These are phyloP conservation scores for Tachystola acroxantha DNA, from an alignment of 2,888 invertebrate species.

Conservation along the genomic window DNA sequence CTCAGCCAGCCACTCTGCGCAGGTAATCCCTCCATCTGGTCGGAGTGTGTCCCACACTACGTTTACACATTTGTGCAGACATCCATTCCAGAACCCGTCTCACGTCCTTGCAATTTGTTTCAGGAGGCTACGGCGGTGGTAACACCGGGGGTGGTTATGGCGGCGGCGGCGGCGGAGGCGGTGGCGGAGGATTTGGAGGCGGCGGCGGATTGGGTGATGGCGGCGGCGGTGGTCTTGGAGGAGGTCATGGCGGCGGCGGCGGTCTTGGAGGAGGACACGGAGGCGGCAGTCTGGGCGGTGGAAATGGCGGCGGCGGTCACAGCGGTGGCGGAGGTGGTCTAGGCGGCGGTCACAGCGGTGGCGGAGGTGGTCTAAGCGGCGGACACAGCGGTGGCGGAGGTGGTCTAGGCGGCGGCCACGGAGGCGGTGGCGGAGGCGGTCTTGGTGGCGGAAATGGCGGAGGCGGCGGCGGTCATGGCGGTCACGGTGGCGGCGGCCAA, in stretches of 20 bases:
- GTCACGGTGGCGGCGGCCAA: slow-evolving; percentile 9
- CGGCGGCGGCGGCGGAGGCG: slow-evolving; percentile 11
- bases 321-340: neutral
- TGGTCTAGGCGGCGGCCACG: slow-evolving; percentile 14
- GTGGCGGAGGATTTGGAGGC: slow-evolving; percentile 11
- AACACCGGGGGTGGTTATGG: slow-evolving; percentile 17
- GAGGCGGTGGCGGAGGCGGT: slow-evolving; percentile 15
- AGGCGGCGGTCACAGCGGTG: slow-evolving; percentile 10
- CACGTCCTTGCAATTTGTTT: no score
- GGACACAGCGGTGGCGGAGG: slow-evolving; percentile 16
- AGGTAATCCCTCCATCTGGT: no score
- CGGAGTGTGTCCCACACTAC: no score
- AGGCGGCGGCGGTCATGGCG: slow-evolving; percentile 11
- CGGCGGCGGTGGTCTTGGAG: slow-evolving; percentile 15
- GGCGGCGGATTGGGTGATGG: slow-evolving; percentile 20
- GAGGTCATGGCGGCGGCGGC: slow-evolving; percentile 23
- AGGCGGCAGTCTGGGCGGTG: slow-evolving; percentile 21
- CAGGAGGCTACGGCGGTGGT: neutral
- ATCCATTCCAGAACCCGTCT: no score
- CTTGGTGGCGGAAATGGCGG: slow-evolving; percentile 17
- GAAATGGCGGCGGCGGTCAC: slow-evolving; percentile 7
- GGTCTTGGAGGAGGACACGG: slow-evolving; percentile 22
- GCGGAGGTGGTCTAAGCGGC: slow-evolving; percentile 16
- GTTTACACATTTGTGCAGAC: no score
- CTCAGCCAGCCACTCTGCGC: no score